Conservation (phyloP, 2,888 invertebrate genomes). For the Callosobruchus maculatus region DNA sequence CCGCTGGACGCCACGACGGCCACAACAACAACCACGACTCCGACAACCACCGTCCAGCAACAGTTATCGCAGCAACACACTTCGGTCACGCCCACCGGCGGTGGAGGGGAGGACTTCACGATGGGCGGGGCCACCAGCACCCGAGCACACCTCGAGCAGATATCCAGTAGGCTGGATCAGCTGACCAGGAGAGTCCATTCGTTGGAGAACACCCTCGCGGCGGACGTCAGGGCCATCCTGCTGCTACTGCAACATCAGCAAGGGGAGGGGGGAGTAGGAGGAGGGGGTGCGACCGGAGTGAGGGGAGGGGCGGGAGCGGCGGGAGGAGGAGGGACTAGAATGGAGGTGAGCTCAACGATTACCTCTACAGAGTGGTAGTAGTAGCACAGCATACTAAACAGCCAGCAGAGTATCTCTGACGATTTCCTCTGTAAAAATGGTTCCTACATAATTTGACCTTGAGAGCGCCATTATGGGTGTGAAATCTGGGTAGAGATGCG, state of each 20-base stretch:
- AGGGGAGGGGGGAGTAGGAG: not conserved
- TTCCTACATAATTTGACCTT: too few relatives aligned
- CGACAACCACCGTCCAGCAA: slow-evolving; percentile 16
- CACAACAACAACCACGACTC: not conserved
- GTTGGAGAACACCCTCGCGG: slow-evolving; percentile 68
- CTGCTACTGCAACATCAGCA: slow-evolving; percentile 36
- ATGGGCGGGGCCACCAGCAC: not conserved
- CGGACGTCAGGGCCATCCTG: slow-evolving; percentile 72
- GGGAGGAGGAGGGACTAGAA: not conserved
- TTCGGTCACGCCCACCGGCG: not conserved
- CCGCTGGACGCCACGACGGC: slow-evolving; percentile 19
- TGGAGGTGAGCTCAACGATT: not conserved
- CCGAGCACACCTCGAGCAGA: slow-evolving; percentile 48
- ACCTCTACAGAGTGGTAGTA: too few relatives aligned
- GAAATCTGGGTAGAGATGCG: too few relatives aligned
- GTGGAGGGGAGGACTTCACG: not conserved
- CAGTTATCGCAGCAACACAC: slow-evolving; percentile 37
- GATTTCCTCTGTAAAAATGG: too few relatives aligned
- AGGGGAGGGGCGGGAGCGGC: not conserved
- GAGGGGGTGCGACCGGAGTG: not conserved
- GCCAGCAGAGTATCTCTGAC: too few relatives aligned
- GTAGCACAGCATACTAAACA: too few relatives aligned
- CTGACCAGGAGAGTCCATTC: slow-evolving; percentile 65
- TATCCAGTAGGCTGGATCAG: slow-evolving; percentile 64
- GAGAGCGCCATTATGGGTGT: too few relatives aligned